Conservation (phyloP, 2,797 vertebrate species). For the Sebastes nivosus region DNA sequence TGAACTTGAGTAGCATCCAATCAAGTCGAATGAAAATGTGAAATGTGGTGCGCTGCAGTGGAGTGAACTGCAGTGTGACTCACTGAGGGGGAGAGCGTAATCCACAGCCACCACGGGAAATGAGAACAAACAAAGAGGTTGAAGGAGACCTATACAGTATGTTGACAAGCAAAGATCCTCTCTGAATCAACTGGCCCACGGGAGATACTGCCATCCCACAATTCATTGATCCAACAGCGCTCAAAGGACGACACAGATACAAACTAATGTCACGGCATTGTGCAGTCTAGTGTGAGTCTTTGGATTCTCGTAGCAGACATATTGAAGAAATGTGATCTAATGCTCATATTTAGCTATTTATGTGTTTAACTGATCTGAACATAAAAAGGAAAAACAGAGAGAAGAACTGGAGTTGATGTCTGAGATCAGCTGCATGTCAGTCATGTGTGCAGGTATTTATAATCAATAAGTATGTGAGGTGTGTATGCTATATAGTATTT, state of each 20-base stretch:
- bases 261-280: not conserved
- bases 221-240: not conserved
- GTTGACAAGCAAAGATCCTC: not conserved
- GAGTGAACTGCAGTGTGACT: conserved; percentile 40
- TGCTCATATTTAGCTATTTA: not conserved
- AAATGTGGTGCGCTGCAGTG: conserved; percentile 11
- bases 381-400: not conserved
- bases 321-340: not conserved
- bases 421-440: not conserved
- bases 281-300: not conserved
- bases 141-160: not conserved
- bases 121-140: not conserved
- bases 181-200: not conserved
- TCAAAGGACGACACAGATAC: not conserved
- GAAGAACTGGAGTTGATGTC: not conserved
- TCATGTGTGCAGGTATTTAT: not conserved
- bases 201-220: not conserved
- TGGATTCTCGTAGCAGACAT: not conserved
- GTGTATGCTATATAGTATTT: not conserved
- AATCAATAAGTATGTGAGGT: not conserved
- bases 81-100: conserved; percentile 16
- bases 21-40: not conserved
- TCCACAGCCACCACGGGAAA: not conserved
- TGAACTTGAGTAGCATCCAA: not conserved
- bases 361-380: not conserved